phyloP scores from a whole-genome alignment of 1,140 invertebrate genomes.

The Anoplolepis gracilipes region DNA sequence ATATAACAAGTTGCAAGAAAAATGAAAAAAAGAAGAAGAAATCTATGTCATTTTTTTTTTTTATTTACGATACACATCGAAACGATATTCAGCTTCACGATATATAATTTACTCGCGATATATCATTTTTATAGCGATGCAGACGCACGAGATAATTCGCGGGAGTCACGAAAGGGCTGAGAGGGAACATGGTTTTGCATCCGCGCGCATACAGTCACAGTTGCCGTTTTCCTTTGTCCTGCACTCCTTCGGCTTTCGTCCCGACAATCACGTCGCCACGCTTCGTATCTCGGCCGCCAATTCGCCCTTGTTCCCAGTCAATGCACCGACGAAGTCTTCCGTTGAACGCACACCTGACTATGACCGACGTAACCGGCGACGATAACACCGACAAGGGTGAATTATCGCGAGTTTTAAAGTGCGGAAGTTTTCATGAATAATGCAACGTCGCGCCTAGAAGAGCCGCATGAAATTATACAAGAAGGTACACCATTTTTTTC shows the following conservation, averaged over 20 bases:
- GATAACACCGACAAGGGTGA: conserved; percentile 74
- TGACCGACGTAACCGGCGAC: conserved; percentile 53
- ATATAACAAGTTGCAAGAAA: not conserved
- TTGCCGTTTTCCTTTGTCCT: conserved; percentile 12
- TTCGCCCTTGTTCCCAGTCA: conserved; percentile 55
- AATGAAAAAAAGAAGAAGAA: not conserved
- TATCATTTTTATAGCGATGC: conserved; percentile 33
- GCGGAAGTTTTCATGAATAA: conserved; percentile 73
- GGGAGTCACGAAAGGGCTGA: conserved; percentile 57
- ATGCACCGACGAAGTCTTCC: conserved; percentile 57
- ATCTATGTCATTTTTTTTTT: not conserved
- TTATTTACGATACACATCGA: not conserved
- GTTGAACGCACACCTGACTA: conserved; percentile 71
- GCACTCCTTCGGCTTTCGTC: conserved; percentile 33
- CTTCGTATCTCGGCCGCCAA: conserved; percentile 35
- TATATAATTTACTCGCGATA: conserved; percentile 38
- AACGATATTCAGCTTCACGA: not conserved
- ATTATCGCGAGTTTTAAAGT: conserved; percentile 69
- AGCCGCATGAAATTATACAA: conserved; percentile 53
- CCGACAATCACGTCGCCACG: conserved; percentile 50
- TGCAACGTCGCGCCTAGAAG: conserved; percentile 56
- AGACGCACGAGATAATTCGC: conserved; percentile 3
- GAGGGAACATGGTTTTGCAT: conserved; percentile 47
- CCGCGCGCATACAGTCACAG: conserved; percentile 34
- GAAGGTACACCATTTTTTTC: not conserved